phyloP scores from a whole-genome alignment of 2,888 invertebrate genomes.

The Acrobasis repandana region DNA sequence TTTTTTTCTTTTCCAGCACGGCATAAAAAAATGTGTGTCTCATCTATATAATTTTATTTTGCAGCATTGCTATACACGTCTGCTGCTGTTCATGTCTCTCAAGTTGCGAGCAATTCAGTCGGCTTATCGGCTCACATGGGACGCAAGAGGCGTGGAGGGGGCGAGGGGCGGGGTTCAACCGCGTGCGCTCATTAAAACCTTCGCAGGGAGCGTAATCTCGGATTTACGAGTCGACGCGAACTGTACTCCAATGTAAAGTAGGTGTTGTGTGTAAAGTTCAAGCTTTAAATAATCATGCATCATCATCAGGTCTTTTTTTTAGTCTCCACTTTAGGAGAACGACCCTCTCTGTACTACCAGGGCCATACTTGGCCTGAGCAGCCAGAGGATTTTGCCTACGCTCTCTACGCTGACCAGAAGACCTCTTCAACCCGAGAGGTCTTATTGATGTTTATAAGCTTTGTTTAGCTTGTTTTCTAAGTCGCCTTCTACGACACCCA shows the following conservation, averaged over 20 bases:
- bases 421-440: no score
- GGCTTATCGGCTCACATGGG: conserved; percentile 48
- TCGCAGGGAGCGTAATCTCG: conserved; percentile 49
- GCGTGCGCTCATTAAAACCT: conserved; percentile 52
- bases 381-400: no score
- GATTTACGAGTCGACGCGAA: conserved; percentile 47
- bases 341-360: no score
- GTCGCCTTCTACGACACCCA: no score
- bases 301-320: no score
- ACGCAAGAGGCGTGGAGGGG: conserved; percentile 31
- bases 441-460: no score
- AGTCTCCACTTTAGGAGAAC: no score
- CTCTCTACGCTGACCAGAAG: no score
- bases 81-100: conserved; percentile 36
- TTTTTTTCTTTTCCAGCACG: no score
- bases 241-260: conserved; percentile 25
- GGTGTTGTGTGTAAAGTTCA: neutral
- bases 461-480: no score
- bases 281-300: neutral
- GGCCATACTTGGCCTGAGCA: no score
- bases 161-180: conserved; percentile 22
- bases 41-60: neutral
- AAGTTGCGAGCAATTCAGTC: conserved; percentile 49
- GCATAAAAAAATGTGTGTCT: no score
- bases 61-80: conserved; percentile 9